phyloP scores from a whole-genome alignment of 2,888 invertebrate genomes.

The Pyrocoelia pectoralis region DNA sequence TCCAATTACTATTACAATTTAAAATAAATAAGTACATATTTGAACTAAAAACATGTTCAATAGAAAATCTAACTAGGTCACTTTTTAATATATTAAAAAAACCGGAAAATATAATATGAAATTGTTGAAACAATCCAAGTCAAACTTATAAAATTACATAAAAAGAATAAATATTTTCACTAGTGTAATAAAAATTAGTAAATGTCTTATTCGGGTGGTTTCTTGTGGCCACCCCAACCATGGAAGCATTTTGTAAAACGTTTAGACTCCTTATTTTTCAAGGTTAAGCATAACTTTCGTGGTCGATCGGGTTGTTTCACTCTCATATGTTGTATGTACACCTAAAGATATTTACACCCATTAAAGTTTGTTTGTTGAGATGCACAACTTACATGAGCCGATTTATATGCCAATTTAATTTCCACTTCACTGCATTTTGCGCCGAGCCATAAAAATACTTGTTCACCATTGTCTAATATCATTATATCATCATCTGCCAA shows the following conservation, averaged over 20 bases:
- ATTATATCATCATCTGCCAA: conserved; percentile 99
- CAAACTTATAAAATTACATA: no score
- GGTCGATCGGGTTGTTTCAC: conserved; percentile 92
- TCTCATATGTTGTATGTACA: conserved; percentile 97
- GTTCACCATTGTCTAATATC: conserved; percentile 98
- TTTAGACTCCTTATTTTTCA: conserved; percentile 95
- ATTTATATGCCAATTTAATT: conserved; percentile 97
- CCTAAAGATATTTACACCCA: conserved; percentile 65
- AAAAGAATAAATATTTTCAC: neutral
- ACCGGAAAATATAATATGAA: neutral
- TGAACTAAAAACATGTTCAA: no score
- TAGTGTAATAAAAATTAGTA: neutral
- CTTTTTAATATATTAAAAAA: no score
- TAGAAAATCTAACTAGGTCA: no score
- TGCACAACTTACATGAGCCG: conserved; percentile 80
- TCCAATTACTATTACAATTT: no score
- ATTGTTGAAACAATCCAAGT: neutral
- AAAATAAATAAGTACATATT: no score
- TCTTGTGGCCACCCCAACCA: conserved; percentile 94
- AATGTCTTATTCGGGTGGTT: conserved; percentile 73
- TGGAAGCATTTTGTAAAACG: conserved; percentile 98
- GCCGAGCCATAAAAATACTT: conserved; percentile 98
- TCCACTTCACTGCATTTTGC: conserved; percentile 98
- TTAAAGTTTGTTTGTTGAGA: neutral
- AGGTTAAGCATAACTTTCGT: conserved; percentile 90